phyloP scores from a whole-genome alignment of 2,888 invertebrate species.

The Tenthredo amoena region DNA sequence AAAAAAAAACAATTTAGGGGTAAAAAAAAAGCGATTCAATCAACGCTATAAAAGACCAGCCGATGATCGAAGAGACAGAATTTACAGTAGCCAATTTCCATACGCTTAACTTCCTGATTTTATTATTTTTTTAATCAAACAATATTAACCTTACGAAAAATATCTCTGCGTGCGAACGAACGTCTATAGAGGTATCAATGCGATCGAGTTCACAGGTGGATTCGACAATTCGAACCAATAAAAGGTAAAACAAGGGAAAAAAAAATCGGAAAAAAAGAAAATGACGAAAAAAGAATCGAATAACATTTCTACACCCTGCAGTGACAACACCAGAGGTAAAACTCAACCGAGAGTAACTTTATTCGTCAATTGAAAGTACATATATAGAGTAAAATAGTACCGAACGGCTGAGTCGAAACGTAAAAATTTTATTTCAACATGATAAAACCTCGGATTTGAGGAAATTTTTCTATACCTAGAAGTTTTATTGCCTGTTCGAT shows the following conservation, averaged over 20 bases:
- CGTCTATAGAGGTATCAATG: background rate
- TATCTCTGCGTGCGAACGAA: background rate
- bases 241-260: background rate
- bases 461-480: background rate
- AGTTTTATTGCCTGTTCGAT: background rate
- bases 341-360: background rate
- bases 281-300: background rate
- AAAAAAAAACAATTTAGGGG: background rate
- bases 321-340: background rate
- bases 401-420: background rate
- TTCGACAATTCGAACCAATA: slow-evolving; percentile 17
- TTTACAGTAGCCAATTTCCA: slow-evolving; percentile 33
- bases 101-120: slow-evolving; percentile 16
- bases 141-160: background rate
- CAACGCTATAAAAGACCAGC: slow-evolving; percentile 18
- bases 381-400: no score
- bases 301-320: background rate
- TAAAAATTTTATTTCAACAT: background rate
- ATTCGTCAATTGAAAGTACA: background rate
- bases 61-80: slow-evolving; percentile 44
- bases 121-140: background rate
- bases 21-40: slow-evolving; percentile 18
- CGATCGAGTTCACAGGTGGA: background rate
- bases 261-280: no score
- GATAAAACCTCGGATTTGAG: background rate